Evolutionary conservation across 2,797 vertebrate genomes (phyloP).

Genomic region (Prunella strophiata): DNA sequence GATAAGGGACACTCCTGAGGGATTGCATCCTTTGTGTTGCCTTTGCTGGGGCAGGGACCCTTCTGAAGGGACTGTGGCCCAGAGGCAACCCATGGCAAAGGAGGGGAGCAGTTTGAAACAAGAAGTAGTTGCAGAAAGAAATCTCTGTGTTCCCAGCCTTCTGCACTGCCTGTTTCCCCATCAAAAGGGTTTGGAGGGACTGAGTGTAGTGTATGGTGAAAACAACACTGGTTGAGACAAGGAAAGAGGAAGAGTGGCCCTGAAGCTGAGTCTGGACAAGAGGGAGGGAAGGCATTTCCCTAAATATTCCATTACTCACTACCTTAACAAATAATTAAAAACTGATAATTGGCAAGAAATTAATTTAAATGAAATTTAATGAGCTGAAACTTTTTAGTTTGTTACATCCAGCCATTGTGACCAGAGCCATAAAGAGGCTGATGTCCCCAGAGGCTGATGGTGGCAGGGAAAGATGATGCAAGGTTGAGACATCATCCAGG

Average conservation of each 20-base stretch:
- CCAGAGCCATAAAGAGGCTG: neutral
- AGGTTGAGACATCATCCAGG: neutral
- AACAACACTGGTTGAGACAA: neutral
- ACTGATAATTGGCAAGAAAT: neutral
- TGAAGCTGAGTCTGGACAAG: neutral
- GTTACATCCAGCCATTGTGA: neutral
- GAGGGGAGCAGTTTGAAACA: neutral
- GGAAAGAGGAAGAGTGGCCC: neutral
- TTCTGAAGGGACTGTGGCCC: neutral
- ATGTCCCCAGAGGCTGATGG: neutral
- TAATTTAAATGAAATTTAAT: neutral
- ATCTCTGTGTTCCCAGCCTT: neutral
- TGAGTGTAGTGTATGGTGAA: accelerated
- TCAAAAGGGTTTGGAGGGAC: neutral
- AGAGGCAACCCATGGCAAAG: neutral
- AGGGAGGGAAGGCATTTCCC: neutral
- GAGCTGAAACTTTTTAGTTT: neutral
- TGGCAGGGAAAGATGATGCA: neutral
- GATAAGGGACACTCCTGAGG: neutral
- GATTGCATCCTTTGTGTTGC: neutral
- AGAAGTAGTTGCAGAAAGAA: neutral
- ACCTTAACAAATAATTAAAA: neutral
- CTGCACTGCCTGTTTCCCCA: neutral
- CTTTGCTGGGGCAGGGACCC: accelerated
- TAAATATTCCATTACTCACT: neutral